Percentiles rank a stretch among this genome's conserved stretches.
phyloP scores from a whole-genome alignment of 2,113 vertebrate genomes.

The Pygoscelis adeliae region DNA sequence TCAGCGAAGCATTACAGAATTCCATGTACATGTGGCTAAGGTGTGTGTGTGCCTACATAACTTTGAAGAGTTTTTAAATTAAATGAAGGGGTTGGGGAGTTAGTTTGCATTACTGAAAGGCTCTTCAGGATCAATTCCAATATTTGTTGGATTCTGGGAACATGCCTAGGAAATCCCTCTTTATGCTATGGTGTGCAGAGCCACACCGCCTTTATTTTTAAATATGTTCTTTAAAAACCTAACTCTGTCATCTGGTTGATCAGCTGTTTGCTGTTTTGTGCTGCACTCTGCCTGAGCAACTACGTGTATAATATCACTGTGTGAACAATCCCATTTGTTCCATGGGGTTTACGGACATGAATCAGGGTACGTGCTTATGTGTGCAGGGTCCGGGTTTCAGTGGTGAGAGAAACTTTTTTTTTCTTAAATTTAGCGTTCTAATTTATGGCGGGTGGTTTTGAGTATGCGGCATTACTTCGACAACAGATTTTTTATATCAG shows the following conservation, averaged over 20 bases:
- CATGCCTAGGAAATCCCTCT: not conserved
- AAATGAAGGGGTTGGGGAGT: not conserved
- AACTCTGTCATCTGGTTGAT: not conserved
- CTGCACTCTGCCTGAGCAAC: not conserved
- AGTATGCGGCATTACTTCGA: not conserved
- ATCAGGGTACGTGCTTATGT: not conserved
- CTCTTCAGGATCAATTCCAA: not conserved
- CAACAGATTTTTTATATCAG: not conserved
- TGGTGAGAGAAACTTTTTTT: not conserved
- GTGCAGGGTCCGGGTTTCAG: not conserved
- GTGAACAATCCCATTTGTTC: not conserved
- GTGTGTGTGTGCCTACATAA: not conserved
- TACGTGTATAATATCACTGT: not conserved
- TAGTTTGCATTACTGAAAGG: not conserved
- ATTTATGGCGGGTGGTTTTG: not conserved
- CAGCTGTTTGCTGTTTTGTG: not conserved
- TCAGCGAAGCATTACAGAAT: not conserved
- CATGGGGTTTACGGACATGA: not conserved
- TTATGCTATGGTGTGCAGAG: not conserved
- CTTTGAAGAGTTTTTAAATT: slow-evolving; percentile 3
- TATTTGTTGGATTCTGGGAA: not conserved
- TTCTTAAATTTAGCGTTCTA: not conserved
- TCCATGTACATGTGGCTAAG: slow-evolving; percentile 40
- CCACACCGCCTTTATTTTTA: not conserved
- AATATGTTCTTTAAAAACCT: not conserved